Conservation (phyloP, 1,140 invertebrate genomes). For the Onthophagus taurus region DNA sequence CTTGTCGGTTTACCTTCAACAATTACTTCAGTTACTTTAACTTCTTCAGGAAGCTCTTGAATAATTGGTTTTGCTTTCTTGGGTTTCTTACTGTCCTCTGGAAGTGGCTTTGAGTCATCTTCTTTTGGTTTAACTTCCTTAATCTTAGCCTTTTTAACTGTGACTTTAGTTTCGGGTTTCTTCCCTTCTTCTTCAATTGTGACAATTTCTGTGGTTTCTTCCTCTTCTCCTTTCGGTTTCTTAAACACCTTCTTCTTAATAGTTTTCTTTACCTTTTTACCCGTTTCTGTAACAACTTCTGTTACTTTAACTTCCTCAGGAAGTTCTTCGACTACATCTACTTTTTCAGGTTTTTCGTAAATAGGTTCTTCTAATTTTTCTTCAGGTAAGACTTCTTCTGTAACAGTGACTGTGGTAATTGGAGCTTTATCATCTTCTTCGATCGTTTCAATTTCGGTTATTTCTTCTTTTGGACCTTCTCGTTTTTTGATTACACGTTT, state of each 20-base stretch:
- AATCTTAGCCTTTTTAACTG: conserved; percentile 33
- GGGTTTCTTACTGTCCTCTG: conserved; percentile 30
- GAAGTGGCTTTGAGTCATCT: conserved; percentile 34
- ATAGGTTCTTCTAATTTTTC: conserved; percentile 21
- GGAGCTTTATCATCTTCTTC: conserved; percentile 26
- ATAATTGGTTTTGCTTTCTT: conserved; percentile 24
- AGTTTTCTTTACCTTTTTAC: conserved; percentile 12
- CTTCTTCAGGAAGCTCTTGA: conserved; percentile 31
- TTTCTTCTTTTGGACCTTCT: conserved; percentile 25
- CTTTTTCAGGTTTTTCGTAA: conserved; percentile 36
- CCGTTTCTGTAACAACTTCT: conserved; percentile 12
- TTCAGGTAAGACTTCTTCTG: conserved; percentile 28
- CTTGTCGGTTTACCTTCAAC: conserved; percentile 18
- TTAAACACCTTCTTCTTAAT: conserved; percentile 23
- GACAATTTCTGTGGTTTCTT: conserved; percentile 27
- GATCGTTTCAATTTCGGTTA: conserved; percentile 27
- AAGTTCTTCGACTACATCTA: not conserved
- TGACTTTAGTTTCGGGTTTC: conserved; percentile 29
- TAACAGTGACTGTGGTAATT: conserved; percentile 24
- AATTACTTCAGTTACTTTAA: conserved; percentile 36
- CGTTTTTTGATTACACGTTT: conserved; percentile 27
- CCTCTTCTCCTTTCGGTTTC: conserved; percentile 26
- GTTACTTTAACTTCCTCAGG: conserved; percentile 19
- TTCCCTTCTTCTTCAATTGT: conserved; percentile 35
- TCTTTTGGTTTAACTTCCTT: conserved; percentile 35